Evolutionary conservation across 1,140 invertebrate species (phyloP).

Genomic region (Drosophila athabasca): DNA sequence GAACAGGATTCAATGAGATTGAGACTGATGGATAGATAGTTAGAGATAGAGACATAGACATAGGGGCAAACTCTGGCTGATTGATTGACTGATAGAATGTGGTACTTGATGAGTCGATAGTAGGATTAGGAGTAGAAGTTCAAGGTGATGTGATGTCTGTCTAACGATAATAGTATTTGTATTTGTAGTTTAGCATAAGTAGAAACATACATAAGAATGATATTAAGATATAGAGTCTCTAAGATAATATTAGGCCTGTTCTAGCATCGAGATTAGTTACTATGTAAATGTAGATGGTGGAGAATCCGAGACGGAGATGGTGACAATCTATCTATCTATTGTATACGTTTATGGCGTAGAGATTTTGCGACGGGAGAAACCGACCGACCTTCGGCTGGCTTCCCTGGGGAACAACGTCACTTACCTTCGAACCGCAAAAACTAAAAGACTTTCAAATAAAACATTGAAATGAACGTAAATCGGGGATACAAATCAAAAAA

Average conservation of each 20-base stretch:
- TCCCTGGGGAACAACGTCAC: constrained; percentile 13
- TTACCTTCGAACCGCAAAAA: constrained; percentile 50
- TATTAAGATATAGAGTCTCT: constrained; percentile 51
- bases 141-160: constrained; percentile 36
- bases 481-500: constrained; percentile 8
- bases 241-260: constrained; percentile 60
- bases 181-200: constrained; percentile 42
- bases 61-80: constrained; percentile 25
- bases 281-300: constrained; percentile 8
- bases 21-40: constrained; percentile 25
- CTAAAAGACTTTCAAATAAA: constrained; percentile 31
- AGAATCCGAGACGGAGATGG: constrained; percentile 2
- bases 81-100: constrained; percentile 30
- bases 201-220: constrained; percentile 37
- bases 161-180: constrained; percentile 40
- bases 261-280: constrained; percentile 44
- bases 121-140: not conserved
- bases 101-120: constrained; percentile 23
- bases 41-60: not conserved
- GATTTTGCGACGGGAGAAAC: not conserved
- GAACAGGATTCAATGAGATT: constrained; percentile 27
- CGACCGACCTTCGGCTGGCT: not conserved
- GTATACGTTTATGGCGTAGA: not conserved
- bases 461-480: constrained; percentile 13
- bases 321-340: not conserved